Percentiles rank a stretch among this genome's conserved stretches.
Evolutionary conservation across 2,113 vertebrate genomes (phyloP).

Genomic region (Elaphurus davidianus): DNA sequence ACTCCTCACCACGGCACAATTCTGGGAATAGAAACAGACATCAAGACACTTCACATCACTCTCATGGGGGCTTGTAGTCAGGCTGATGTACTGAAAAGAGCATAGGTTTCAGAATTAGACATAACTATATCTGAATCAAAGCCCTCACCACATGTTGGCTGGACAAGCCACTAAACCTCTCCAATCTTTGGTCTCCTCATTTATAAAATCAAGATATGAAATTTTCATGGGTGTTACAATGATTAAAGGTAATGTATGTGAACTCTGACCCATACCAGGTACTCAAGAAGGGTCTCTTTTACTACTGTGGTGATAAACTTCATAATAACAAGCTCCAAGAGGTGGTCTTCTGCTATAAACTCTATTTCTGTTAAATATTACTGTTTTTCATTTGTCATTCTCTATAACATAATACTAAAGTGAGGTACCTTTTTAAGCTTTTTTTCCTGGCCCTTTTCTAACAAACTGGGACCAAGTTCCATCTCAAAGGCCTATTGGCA

Average conservation of each 20-base stretch:
- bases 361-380: background rate
- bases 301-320: background rate
- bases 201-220: background rate
- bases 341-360: background rate
- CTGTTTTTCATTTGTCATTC: background rate
- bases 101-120: background rate
- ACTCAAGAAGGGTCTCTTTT: background rate
- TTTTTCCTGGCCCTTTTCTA: background rate
- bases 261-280: background rate
- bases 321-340: background rate
- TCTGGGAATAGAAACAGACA: background rate
- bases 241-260: background rate
- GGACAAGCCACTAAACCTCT: background rate
- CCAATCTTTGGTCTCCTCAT: background rate
- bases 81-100: background rate
- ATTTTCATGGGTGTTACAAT: background rate
- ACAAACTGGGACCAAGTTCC: background rate
- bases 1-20: background rate
- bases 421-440: background rate
- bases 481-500: background rate
- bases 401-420: background rate
- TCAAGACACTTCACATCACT: background rate
- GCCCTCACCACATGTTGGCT: background rate
- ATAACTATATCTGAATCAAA: background rate
- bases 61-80: background rate